Evolutionary conservation across 2,797 vertebrate genomes (phyloP).

Genomic region (Epinephelus coioides): DNA sequence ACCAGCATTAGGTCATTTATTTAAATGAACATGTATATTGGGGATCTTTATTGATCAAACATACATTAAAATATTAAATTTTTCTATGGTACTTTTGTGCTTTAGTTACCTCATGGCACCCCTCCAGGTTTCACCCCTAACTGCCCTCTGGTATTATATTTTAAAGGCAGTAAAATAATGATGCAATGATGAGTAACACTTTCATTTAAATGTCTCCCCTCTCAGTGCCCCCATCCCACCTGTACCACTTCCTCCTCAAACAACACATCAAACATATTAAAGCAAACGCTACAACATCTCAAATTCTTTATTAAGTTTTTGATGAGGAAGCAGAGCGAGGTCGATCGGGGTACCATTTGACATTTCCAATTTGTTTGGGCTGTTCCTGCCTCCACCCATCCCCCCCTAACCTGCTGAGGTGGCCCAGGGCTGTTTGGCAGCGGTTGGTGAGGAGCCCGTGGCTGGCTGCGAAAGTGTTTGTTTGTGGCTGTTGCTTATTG

Average conservation of each 20-base stretch:
- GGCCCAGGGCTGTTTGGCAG: constrained; percentile 44
- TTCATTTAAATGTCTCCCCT: constrained; percentile 15
- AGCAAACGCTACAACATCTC: constrained; percentile 2
- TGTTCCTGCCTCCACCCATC: neutral
- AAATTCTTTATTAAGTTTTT: constrained; percentile 11
- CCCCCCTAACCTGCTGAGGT: constrained; percentile 22
- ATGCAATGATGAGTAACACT: constrained; percentile 53
- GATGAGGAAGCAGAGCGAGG: constrained; percentile 19
- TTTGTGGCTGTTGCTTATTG: constrained; percentile 69
- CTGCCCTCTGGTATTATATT: constrained; percentile 9
- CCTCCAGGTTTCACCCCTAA: constrained; percentile 22
- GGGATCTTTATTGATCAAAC: too few species aligned
- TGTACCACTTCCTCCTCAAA: neutral
- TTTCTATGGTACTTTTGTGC: neutral
- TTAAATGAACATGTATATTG: neutral
- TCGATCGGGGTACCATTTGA: constrained; percentile 11
- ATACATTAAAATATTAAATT: neutral
- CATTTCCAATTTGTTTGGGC: constrained; percentile 47
- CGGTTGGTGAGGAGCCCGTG: constrained; percentile 28
- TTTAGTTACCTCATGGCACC: neutral
- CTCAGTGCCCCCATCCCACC: neutral
- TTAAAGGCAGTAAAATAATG: constrained; percentile 40
- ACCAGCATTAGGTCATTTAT: neutral
- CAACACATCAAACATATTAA: constrained; percentile 13
- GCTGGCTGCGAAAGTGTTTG: constrained; percentile 62